These are phyloP conservation scores for Astreopora myriophthalma DNA, from an alignment of 64 coral and sea anemone species.

Conservation along the genomic window DNA sequence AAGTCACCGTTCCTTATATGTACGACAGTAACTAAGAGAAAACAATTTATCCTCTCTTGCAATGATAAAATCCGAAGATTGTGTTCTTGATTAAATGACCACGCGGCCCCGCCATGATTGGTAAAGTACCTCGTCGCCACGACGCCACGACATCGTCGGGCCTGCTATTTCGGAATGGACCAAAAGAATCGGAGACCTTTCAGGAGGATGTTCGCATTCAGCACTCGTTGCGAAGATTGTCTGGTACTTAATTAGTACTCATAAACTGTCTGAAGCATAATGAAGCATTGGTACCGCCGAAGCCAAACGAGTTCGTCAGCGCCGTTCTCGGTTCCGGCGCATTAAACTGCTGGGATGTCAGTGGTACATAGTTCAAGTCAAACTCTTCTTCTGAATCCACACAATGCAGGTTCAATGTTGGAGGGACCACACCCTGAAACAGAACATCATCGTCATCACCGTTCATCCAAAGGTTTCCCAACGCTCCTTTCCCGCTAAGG, in stretches of 20 bases:
- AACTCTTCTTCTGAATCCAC: constrained; percentile 81
- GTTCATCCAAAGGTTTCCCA: neutral
- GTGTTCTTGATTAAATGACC: neutral
- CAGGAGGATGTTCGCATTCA: neutral
- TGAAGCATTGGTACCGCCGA: constrained; percentile 93
- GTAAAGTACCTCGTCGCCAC: neutral
- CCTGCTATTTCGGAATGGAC: neutral
- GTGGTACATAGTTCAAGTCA: constrained; percentile 84
- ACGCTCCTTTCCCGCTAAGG: no score
- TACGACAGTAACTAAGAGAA: no score
- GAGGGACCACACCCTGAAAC: constrained; percentile 76
- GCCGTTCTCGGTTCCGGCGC: constrained; percentile 31
- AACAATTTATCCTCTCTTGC: no score
- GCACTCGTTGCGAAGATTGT: neutral
- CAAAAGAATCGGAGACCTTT: neutral
- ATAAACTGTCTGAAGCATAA: constrained; percentile 78
- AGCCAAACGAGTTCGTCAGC: constrained; percentile 94
- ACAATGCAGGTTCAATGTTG: constrained; percentile 85
- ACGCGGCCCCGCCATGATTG: neutral
- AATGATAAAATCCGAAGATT: neutral
- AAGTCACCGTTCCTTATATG: no score
- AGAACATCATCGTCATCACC: neutral
- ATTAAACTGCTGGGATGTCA: constrained; percentile 54
- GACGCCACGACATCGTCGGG: no score
- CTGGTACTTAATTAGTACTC: neutral